These are phyloP conservation scores for Corythornis leucogaster DNA, from an alignment of 2,797 vertebrate species.

Conservation along the genomic window DNA sequence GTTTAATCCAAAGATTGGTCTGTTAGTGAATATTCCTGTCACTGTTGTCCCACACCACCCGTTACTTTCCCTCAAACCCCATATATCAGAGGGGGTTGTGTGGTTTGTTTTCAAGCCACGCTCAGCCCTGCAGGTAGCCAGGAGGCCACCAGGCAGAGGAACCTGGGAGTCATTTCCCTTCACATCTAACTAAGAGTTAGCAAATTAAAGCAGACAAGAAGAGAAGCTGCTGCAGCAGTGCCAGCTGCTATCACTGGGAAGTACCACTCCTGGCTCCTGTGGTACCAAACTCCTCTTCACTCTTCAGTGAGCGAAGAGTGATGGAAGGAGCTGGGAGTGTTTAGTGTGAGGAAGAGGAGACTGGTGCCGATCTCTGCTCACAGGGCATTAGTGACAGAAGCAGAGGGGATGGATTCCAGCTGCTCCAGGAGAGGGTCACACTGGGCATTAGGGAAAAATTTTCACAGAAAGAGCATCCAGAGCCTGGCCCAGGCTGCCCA, in stretches of 20 bases:
- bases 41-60: neutral
- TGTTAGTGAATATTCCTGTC: neutral
- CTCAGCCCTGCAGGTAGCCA: neutral
- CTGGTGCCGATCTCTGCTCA: too few relatives aligned
- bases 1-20: neutral
- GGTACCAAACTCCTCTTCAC: neutral
- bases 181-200: neutral
- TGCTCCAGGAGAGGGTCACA: too few relatives aligned
- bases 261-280: accelerated
- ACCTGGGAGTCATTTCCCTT: neutral
- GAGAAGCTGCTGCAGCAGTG: neutral
- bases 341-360: too few relatives aligned
- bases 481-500: too few relatives aligned
- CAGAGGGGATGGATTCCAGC: too few relatives aligned
- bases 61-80: neutral
- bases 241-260: neutral
- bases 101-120: neutral
- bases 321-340: too few relatives aligned
- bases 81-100: neutral
- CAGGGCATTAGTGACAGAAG: too few relatives aligned
- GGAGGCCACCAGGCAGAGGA: neutral
- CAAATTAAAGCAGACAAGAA: neutral
- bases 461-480: too few relatives aligned
- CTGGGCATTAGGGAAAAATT: too few relatives aligned
- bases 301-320: too few relatives aligned